A percentile compares a stretch with the other conserved stretches of the same genome.
Conservation (phyloP, 2,797 vertebrate genomes). For the Malurus splendens region DNA sequence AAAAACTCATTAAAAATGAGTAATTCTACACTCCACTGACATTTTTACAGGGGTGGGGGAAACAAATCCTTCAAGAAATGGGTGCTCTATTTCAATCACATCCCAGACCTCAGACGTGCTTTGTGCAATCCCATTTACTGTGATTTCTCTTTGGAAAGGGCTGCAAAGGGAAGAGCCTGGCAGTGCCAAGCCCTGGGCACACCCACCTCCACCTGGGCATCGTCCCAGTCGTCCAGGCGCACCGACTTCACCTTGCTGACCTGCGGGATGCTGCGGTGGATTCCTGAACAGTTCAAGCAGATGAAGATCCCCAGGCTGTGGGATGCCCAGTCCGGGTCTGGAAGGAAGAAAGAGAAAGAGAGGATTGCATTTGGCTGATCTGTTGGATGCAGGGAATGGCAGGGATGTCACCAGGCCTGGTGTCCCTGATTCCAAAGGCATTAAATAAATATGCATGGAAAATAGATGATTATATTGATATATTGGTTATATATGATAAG, state of each 20-base stretch:
- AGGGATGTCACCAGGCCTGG: neutral
- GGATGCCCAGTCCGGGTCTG: conserved; percentile 95
- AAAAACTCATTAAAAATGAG: neutral
- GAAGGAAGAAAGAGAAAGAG: conserved; percentile 6
- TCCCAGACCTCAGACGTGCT: accelerated
- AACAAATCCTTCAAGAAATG: accelerated
- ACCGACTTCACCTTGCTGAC: conserved; percentile 91
- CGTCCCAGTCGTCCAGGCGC: conserved; percentile 86
- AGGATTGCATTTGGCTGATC: neutral
- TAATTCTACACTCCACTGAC: accelerated
- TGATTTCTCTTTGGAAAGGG: neutral
- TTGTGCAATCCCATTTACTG: accelerated
- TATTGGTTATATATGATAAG: neutral
- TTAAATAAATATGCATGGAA: neutral
- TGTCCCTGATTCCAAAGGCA: neutral
- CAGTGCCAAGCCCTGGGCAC: neutral
- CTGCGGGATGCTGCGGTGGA: conserved; percentile 88
- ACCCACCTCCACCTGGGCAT: conserved; percentile 85
- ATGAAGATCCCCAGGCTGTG: conserved; percentile 90
- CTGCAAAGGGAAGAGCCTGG: neutral
- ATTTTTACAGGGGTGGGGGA: neutral
- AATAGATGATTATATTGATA: neutral
- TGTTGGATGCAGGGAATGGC: neutral
- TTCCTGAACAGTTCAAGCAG: conserved; percentile 90
- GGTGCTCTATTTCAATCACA: neutral